Conservation (phyloP, 2,888 invertebrate species). For the Macrophya annulata region DNA sequence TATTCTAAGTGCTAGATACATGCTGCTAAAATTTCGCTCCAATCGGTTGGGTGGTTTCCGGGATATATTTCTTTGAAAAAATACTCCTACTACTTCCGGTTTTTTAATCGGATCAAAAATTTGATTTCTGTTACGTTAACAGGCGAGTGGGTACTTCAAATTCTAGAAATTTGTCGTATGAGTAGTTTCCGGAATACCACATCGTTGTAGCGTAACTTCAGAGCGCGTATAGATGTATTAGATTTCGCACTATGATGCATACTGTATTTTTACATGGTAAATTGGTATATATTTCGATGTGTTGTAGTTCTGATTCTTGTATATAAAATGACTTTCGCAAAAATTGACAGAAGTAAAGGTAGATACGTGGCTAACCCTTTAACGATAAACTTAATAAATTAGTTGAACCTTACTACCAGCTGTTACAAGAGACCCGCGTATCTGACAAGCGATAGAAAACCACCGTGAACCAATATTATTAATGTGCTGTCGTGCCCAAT, state of each 20-base stretch:
- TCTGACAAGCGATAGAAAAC: slow-evolving; percentile 61
- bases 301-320: background rate
- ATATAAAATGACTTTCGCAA: slow-evolving; percentile 42
- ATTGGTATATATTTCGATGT: background rate
- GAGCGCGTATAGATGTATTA: background rate
- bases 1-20: background rate
- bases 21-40: background rate
- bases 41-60: background rate
- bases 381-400: slow-evolving; percentile 61
- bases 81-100: background rate
- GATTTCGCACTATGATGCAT: background rate
- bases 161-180: background rate
- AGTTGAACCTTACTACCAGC: slow-evolving; percentile 41
- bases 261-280: background rate
- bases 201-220: background rate
- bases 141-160: slow-evolving; percentile 27
- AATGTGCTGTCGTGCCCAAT: slow-evolving; percentile 56
- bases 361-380: slow-evolving; percentile 28
- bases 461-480: slow-evolving; percentile 62
- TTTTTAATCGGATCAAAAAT: background rate
- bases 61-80: background rate
- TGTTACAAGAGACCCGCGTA: slow-evolving; percentile 35
- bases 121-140: background rate
- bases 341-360: slow-evolving; percentile 49
- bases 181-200: background rate